Percentiles rank a stretch among this genome's conserved stretches.
These are phyloP conservation scores for Drosophila demipolita DNA, from an alignment of 2,888 invertebrate genomes.

Conservation along the genomic window DNA sequence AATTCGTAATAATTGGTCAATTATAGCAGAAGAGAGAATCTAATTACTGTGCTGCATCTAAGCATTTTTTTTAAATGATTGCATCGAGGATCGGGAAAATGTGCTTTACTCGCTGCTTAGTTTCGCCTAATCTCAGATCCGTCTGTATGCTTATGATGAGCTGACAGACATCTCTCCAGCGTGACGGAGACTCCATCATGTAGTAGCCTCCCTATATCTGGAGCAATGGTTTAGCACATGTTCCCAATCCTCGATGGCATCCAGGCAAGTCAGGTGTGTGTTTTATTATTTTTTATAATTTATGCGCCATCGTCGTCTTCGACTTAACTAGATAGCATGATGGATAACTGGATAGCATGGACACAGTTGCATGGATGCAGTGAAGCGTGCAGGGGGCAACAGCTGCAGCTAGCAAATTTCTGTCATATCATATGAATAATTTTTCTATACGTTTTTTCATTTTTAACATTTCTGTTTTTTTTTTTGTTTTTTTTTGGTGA, in stretches of 20 bases:
- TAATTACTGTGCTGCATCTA: conserved; percentile 13
- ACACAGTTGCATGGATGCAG: conserved; percentile 40
- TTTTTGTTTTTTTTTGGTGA: conserved; percentile 31
- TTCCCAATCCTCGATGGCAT: no score
- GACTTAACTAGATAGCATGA: conserved; percentile 27
- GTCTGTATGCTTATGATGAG: no score
- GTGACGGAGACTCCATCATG: no score
- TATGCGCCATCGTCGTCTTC: conserved; percentile 3
- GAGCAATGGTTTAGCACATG: no score
- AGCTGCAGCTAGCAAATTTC: conserved; percentile 63
- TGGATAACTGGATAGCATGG: conserved; percentile 8
- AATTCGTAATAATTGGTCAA: conserved; percentile 68
- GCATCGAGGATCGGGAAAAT: no score
- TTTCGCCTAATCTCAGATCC: no score
- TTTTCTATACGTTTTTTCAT: neutral
- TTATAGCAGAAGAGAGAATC: conserved; percentile 48
- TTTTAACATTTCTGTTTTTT: neutral
- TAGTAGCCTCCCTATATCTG: no score
- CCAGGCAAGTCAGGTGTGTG: no score
- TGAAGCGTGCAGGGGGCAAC: conserved; percentile 49
- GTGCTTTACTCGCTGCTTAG: no score
- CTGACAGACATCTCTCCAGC: no score
- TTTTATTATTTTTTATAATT: no score
- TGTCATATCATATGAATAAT: conserved; percentile 48
- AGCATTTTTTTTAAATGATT: no score